These are phyloP conservation scores for Drosophila punjabiensis DNA, from an alignment of 1,140 invertebrate species.

Conservation along the genomic window DNA sequence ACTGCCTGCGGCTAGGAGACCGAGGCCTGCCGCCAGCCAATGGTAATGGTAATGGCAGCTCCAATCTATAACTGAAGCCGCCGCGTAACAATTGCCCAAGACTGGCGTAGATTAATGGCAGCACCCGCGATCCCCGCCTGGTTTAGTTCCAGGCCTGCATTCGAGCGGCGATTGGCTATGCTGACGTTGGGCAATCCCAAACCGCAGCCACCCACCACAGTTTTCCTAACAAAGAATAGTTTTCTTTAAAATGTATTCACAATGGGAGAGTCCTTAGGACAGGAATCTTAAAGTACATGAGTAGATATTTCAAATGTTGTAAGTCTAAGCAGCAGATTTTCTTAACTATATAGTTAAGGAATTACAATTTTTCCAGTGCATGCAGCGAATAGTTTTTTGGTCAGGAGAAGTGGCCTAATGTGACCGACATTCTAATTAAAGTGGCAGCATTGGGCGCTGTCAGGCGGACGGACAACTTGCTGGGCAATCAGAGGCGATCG, in stretches of 20 bases:
- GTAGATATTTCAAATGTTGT: background rate
- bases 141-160: slow-evolving; percentile 33
- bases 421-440: slow-evolving; percentile 58
- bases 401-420: slow-evolving; percentile 19
- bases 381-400: slow-evolving; percentile 8
- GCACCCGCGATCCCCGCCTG: slow-evolving; percentile 23
- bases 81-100: slow-evolving; percentile 61
- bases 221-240: slow-evolving; percentile 14
- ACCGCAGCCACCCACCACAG: slow-evolving; percentile 50
- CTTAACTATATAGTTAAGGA: background rate
- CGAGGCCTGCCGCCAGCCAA: slow-evolving; percentile 6
- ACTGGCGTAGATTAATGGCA: slow-evolving; percentile 66
- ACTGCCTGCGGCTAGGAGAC: slow-evolving; percentile 69
- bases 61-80: slow-evolving; percentile 43
- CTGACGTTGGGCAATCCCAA: slow-evolving; percentile 36
- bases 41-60: slow-evolving; percentile 36
- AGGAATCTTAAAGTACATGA: background rate
- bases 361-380: slow-evolving; percentile 17
- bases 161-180: slow-evolving; percentile 38
- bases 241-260: background rate
- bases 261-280: background rate
- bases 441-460: slow-evolving; percentile 42
- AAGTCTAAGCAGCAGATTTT: background rate
- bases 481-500: slow-evolving; percentile 48
- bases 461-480: slow-evolving; percentile 31